Evolutionary conservation across 2,113 vertebrate species (phyloP).

Genomic region (Sclerurus mexicanus): DNA sequence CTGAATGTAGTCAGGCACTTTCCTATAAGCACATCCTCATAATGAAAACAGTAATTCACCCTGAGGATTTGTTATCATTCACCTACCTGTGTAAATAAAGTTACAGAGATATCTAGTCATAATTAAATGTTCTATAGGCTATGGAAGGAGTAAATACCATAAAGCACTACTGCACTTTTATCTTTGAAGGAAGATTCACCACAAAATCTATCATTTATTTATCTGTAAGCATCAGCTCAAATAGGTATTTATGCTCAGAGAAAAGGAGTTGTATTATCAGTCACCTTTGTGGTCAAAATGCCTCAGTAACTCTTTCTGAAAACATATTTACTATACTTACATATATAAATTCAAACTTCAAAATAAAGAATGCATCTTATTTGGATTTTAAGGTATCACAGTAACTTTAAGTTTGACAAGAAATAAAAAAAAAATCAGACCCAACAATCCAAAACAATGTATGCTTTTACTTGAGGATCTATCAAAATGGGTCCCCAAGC

Average conservation of each 20-base stretch:
- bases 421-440: not conserved
- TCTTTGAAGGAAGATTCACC: not conserved
- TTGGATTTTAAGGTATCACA: not conserved
- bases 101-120: not conserved
- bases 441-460: not conserved
- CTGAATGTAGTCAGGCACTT: not conserved
- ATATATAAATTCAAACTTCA: not conserved
- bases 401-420: not conserved
- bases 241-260: not conserved
- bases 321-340: not conserved
- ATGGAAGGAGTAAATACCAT: not conserved
- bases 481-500: not conserved
- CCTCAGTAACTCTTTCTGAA: not conserved
- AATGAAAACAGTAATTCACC: not conserved
- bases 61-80: not conserved
- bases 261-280: not conserved
- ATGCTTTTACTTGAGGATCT: not conserved
- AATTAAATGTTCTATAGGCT: not conserved
- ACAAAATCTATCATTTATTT: not conserved
- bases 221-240: not conserved
- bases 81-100: not conserved
- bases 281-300: not conserved
- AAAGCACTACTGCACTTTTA: not conserved
- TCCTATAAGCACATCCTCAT: fast-evolving
- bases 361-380: not conserved